These are phyloP conservation scores for Phytoseiulus persimilis DNA, from an alignment of 2,888 invertebrate species.

Conservation along the genomic window DNA sequence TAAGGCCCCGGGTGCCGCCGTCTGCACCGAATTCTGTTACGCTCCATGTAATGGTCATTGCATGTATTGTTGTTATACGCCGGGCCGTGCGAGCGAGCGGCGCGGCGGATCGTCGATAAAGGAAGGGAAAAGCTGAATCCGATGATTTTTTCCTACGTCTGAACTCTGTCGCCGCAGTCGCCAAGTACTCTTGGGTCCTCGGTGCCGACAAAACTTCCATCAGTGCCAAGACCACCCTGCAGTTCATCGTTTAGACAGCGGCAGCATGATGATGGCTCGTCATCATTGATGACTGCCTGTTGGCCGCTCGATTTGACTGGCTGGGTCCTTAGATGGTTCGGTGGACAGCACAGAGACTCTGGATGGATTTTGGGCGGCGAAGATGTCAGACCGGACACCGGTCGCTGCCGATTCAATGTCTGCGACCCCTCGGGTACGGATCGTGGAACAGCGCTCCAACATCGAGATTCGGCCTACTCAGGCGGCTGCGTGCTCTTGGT, in stretches of 20 bases:
- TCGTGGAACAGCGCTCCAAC: not conserved
- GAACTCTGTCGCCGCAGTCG: not conserved
- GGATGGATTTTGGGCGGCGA: not conserved
- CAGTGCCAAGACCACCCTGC: not conserved
- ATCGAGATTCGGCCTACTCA: not conserved
- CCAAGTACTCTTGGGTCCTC: not conserved
- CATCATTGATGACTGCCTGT: not conserved
- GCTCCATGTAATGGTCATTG: not conserved
- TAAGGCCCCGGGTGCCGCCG: not conserved
- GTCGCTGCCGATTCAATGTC: not conserved
- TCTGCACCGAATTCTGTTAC: not conserved
- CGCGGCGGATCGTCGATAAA: not conserved
- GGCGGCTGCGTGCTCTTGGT: not conserved
- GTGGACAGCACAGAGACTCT: not conserved
- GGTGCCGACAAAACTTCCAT: not conserved
- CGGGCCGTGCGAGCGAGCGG: no score
- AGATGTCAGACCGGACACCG: not conserved
- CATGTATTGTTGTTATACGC: conserved; percentile 1
- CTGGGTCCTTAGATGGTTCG: not conserved
- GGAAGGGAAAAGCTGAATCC: not conserved
- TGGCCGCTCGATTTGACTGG: not conserved
- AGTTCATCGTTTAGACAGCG: not conserved
- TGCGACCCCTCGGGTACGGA: no score
- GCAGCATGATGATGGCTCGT: not conserved
- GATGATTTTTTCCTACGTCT: not conserved